Evolutionary conservation across 2,113 vertebrate species (phyloP), one percentile per base, ranked within the genome.

Genomic region (Vidua chalybeata): DNA sequence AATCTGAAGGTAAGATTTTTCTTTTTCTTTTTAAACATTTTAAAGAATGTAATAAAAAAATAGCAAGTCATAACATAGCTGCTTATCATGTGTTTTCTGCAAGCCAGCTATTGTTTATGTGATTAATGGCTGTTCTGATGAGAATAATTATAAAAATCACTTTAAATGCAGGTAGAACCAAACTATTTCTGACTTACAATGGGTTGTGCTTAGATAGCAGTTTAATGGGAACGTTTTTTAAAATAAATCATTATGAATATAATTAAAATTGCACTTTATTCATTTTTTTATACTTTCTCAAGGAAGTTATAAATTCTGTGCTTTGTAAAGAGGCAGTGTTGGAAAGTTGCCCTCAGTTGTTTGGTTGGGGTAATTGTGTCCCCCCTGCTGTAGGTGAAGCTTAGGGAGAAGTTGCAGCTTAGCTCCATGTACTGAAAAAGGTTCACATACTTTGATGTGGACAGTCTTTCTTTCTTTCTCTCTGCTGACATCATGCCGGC

Each of bases 1-100:
- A 98, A 19, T 98, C 98, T 63, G 99, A 99, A 99, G 99, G 99
- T 99, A 97, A 95, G 74, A 41, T 28, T 52, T 35, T 35, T 35
- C 35, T 13, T 8, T 30, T 6, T 17, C 22, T 24, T 27, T 13
- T 64, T 1, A 68, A 67, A 16, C 4, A 26, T n/a, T 59, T 85
- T 45, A 41, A 81, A 74, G 13, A 89, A 73, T 35, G n/a, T 20
- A 68, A 49, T 73, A 74, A 72, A 91, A 95, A 46, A 86, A 49
- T 31, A 86, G 27, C 78, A 78, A 61, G 61, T 77, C 52, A 63
- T 87, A 68, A 49, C 61, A n/a, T n/a, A 79, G 51, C 51, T 58
- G 45, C 27, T 87, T 94, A 51, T 27, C 48, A 15, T 79, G n/a
- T 78, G 30, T 92, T 96, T 95, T 86, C 69, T 90, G 49, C 43